Evolutionary conservation across 2,113 vertebrate genomes (phyloP).

Genomic region (Ptychochromis oligacanthus): DNA sequence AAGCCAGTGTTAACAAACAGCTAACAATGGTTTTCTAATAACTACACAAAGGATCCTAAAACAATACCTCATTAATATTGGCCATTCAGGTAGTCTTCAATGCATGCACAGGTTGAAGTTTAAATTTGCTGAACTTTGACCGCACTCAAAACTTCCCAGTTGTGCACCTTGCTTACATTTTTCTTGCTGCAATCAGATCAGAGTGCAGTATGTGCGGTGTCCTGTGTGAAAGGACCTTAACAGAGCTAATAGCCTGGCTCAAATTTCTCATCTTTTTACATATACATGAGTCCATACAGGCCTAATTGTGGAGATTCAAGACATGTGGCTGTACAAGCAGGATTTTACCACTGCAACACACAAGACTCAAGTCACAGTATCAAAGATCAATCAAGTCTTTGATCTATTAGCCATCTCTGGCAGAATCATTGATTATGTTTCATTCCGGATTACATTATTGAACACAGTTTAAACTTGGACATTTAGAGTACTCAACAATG

Average conservation of each 20-base stretch:
- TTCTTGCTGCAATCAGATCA: background rate
- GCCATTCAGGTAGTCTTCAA: background rate
- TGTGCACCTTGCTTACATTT: background rate
- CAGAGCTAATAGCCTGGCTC: background rate
- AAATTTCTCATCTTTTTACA: background rate
- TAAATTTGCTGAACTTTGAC: background rate
- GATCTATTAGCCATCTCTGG: background rate
- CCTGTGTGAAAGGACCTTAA: background rate
- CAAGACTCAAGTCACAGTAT: background rate
- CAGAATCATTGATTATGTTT: slow-evolving; percentile 21
- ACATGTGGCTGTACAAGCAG: background rate
- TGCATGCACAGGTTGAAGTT: background rate
- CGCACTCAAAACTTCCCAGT: too few species aligned
- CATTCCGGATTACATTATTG: slow-evolving; percentile 14
- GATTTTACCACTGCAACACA: background rate
- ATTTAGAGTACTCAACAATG: slow-evolving; percentile 3
- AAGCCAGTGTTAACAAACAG: too few species aligned
- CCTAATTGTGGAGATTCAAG: too few species aligned
- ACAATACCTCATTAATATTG: background rate
- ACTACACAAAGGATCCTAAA: background rate
- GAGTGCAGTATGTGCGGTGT: background rate
- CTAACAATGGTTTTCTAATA: background rate
- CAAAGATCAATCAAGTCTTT: background rate
- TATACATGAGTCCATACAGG: background rate
- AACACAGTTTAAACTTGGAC: slow-evolving; percentile 17